These are phyloP conservation scores for Terebella lapidaria DNA, from an alignment of 2,888 invertebrate species.

Conservation along the genomic window DNA sequence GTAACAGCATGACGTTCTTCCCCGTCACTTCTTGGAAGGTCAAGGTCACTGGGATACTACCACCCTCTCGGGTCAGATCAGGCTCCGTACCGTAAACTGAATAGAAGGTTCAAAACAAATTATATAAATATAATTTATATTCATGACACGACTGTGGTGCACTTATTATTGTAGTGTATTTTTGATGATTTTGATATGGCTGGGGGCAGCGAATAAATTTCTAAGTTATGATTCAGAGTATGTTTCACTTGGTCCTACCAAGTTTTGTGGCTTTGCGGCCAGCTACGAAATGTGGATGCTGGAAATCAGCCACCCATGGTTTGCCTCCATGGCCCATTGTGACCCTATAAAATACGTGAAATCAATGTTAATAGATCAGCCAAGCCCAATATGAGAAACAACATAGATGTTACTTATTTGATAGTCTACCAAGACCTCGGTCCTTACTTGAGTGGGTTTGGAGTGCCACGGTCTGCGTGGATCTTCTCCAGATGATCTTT, in stretches of 20 bases:
- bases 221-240: too few relatives aligned
- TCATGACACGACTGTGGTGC: too few relatives aligned
- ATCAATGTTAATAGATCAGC: too few relatives aligned
- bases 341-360: conserved; percentile 38
- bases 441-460: conserved; percentile 74
- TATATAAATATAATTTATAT: background rate
- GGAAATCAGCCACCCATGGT: conserved; percentile 89
- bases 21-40: conserved; percentile 82
- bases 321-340: conserved; percentile 69
- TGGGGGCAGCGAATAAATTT: too few relatives aligned
- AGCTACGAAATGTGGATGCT: conserved; percentile 87
- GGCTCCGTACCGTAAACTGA: conserved; percentile 82
- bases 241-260: too few relatives aligned
- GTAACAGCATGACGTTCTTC: conserved; percentile 88
- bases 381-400: too few relatives aligned
- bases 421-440: too few relatives aligned
- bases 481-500: conserved; percentile 68
- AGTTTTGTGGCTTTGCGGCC: conserved; percentile 60
- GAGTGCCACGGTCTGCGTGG: conserved; percentile 76
- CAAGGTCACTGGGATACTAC: conserved; percentile 93
- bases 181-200: too few relatives aligned
- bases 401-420: too few relatives aligned
- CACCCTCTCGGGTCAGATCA: conserved; percentile 93
- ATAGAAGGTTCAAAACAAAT: too few relatives aligned
- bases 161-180: too few relatives aligned